Conservation (phyloP, 2,888 invertebrate genomes). For the Morinoia aosen region DNA sequence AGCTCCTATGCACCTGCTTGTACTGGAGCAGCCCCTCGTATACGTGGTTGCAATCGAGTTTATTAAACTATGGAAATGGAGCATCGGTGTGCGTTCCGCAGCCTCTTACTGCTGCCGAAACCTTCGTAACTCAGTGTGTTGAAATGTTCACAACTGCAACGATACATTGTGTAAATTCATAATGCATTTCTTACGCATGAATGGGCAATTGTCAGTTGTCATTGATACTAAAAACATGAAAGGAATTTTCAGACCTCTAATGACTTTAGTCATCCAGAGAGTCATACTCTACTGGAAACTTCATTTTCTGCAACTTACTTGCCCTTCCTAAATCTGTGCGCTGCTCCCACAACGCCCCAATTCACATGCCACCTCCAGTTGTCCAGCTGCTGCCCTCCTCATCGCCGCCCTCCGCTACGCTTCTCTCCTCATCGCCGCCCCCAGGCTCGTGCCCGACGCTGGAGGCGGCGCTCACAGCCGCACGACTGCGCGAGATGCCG, state of each 20-base stretch:
- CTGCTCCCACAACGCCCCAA: not conserved
- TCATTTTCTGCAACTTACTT: too few relatives aligned
- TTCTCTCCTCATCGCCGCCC: not conserved
- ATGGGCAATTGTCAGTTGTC: too few relatives aligned
- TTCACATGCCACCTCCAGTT: not conserved
- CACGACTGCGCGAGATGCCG: slow-evolving; percentile 4
- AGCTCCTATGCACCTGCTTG: not conserved
- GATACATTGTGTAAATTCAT: too few relatives aligned
- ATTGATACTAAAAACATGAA: too few relatives aligned
- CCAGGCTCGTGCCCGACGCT: slow-evolving; percentile 2
- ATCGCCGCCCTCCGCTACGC: not conserved
- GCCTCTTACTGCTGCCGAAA: not conserved
- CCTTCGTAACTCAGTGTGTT: not conserved
- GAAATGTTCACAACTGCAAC: too few relatives aligned
- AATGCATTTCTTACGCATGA: too few relatives aligned
- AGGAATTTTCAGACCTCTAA: too few relatives aligned
- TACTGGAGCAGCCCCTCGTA: not conserved
- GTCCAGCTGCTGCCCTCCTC: not conserved
- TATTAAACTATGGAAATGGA: not conserved
- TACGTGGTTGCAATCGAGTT: not conserved
- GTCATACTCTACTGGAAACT: too few relatives aligned
- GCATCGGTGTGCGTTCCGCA: not conserved
- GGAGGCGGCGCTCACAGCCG: not conserved
- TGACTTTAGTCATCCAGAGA: too few relatives aligned
- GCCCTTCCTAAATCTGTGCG: not conserved